Percentiles rank a stretch among this genome's conserved stretches.
Evolutionary conservation across 2,113 vertebrate species (phyloP).

Genomic region (Percopsis transmontana): DNA sequence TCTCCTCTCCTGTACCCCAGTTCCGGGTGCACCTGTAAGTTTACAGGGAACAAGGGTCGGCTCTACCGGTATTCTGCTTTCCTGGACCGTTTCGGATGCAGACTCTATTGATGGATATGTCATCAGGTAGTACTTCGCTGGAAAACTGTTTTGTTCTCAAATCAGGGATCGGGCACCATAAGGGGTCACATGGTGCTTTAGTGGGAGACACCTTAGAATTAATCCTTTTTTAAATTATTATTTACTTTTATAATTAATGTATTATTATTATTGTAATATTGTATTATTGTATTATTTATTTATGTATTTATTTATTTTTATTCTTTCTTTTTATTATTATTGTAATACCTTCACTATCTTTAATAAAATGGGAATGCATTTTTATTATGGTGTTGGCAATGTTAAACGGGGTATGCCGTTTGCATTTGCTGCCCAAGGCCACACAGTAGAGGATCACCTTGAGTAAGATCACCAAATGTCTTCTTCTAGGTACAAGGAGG

Average conservation of each 20-base stretch:
- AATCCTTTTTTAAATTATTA: too few relatives aligned
- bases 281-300: too few relatives aligned
- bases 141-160: too few relatives aligned
- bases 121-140: conserved; percentile 78
- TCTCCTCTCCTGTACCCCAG: conserved; percentile 58
- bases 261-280: too few relatives aligned
- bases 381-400: neutral
- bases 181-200: too few relatives aligned
- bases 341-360: neutral
- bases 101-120: conserved; percentile 81
- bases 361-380: too few relatives aligned
- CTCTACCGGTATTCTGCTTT: conserved; percentile 92
- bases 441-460: too few relatives aligned
- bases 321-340: too few relatives aligned
- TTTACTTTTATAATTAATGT: too few relatives aligned
- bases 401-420: neutral
- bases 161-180: too few relatives aligned
- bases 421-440: neutral
- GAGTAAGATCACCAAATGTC: neutral
- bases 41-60: conserved; percentile 91
- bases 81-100: conserved; percentile 84
- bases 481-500: conserved; percentile 85
- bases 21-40: conserved; percentile 79
- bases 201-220: too few relatives aligned
- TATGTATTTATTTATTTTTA: too few relatives aligned